Evolutionary conservation across 1,140 invertebrate species (phyloP), one percentile per base, ranked within the genome.

Genomic region (Drosophila elegans): DNA sequence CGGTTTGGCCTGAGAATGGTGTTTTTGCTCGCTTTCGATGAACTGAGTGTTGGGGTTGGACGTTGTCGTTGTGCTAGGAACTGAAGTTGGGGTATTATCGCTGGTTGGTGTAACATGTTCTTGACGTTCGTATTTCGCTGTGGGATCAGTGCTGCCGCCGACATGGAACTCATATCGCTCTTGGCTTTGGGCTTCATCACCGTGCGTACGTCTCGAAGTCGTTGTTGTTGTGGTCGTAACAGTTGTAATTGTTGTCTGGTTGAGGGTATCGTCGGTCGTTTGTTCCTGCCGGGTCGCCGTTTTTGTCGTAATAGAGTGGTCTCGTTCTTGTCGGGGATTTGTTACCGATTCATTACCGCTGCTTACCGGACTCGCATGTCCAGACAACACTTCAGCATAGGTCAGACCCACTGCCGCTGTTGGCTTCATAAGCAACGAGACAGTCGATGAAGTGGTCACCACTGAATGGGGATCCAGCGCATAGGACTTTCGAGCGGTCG

Each of bases 401-500:
- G 93, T 93, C 63, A 93, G 81, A 80, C 93, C 93, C 72, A 92
- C 83, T 68, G 81, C 85, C 73, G 88, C 76, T 77, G 91, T 91
- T 67, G 84, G 80, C 75, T 93, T 91, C 84, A 92, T 83, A 82
- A 78, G 86, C 78, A 90, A 90, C 66, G 91, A 92, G 53, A 90
- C 83, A 74, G 84, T 80, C 54, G 91, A 91, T 75, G 92, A 92
- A 75, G 90, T 91, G 69, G 92, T 90, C 63, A 91, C 91, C 80
- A 94, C 93, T 94, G 94, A 95, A 94, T 95, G 94, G 80, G 96
- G 96, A 94, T 97, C 96, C 93, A 95, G 92, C 88, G 93, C 93
- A 93, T 95, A 95, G 93, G 96, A 95, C 88, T 95, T 93, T 92
- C 94, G 94, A 86, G 94, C 93, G 93, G 96, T 94, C 91, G 94